Evolutionary conservation across 2,797 vertebrate species (phyloP), one percentile per base, ranked within the genome.

Genomic region (Gymnothorax reevesii): DNA sequence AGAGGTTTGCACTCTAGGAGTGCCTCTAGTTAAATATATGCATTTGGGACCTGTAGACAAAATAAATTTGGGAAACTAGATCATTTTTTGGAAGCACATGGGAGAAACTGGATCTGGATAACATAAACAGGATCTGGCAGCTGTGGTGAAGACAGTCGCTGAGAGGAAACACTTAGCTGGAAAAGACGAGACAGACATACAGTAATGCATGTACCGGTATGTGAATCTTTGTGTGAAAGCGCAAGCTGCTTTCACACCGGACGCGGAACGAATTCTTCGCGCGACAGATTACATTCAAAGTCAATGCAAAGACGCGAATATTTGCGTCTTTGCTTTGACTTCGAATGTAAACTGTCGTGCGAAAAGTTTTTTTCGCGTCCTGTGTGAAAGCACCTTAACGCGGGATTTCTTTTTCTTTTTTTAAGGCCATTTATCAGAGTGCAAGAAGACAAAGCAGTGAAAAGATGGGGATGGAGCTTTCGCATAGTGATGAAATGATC

Each of bases 61-160:
- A 86, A 86, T 80, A 83, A 73, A 69, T 27, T 54, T 12, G 17
- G 25, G 7, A 9, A 52, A 57, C 7, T 2, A 85, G 57, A 52
- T 7, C 57, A 22, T 84, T 84, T 84, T 84, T 84, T 60, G 83
- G 59, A 84, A 84, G 20, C 64, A 3, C 83, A 52, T 17, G 42
- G 17, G 52, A 49, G 33, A 73, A 77, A 57, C 57, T 49, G 75
- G 57, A 62, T 86, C 80, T 86, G 80, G 54, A 73, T 22, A 49
- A 59, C 59, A 25, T 83, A 83, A 64, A 82, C 85, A 86, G 52
- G 55, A 69, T 83, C 64, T 73, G 55, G 3, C 60, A 33, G 17
- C 52, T 86, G 86, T 42, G 33, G 33, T 42, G 33, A 42, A 2
- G 33, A 83, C 80, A 83, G 62, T 15, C 33, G 15, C 54, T 42